Conservation (phyloP, 1,140 invertebrate species). For the Plectrocnemia conspersa region DNA sequence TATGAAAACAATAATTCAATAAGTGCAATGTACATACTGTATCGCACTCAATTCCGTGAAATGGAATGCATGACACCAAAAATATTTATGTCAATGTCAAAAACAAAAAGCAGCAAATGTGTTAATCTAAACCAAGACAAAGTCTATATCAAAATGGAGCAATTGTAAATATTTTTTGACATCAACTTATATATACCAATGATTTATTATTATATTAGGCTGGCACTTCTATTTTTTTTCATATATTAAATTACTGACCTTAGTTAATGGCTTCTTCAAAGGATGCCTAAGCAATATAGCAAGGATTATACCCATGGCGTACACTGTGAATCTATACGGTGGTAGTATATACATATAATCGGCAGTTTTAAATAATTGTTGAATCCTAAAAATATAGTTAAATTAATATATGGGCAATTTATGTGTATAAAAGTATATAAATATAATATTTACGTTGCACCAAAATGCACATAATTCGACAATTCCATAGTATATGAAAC, state of each 20-base stretch:
- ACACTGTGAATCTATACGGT: constrained; percentile 63
- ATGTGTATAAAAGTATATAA: constrained; percentile 20
- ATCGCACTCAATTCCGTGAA: no score
- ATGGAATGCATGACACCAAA: no score
- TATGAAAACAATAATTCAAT: no score
- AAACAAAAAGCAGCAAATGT: background rate
- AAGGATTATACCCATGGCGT: constrained; percentile 64
- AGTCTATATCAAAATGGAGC: no score
- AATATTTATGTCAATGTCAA: no score
- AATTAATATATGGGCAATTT: background rate
- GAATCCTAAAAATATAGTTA: constrained; percentile 49
- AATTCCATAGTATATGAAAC: constrained; percentile 55
- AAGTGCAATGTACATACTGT: no score
- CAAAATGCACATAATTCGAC: constrained; percentile 62
- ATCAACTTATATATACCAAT: no score
- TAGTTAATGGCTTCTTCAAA: constrained; percentile 40
- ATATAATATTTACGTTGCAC: constrained; percentile 57
- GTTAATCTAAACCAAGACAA: no score
- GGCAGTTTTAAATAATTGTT: constrained; percentile 64
- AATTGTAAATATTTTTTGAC: no score
- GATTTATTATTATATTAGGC: no score
- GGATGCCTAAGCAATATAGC: constrained; percentile 57
- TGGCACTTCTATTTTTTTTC: background rate
- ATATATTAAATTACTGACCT: constrained; percentile 34
- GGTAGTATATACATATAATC: constrained; percentile 68